Base-by-base conservation (phyloP, 2,113 vertebrate species). In the Poeciliopsis turrubarensis region DNA sequence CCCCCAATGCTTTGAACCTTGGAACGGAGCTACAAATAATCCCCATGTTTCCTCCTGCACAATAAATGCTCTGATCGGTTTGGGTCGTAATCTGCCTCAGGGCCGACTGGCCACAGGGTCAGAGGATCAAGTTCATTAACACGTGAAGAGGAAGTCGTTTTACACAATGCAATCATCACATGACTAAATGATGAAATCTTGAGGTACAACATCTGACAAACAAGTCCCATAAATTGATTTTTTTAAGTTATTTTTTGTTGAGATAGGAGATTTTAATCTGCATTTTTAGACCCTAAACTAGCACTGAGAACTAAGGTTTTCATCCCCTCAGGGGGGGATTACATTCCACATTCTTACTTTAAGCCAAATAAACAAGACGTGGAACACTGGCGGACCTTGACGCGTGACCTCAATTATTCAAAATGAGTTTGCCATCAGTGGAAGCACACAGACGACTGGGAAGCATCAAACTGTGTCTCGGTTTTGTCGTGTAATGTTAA, bases 11-110 rank as follows among this genome's bases (percentile, higher is more conserved):
- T 87, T 83, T 88, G 61, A 87, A 86, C 72, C 81, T 68, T 62
- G 63, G 67, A 74, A 68, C 32, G 60, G 68, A 81, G 77, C 60
- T 62, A 71, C 74, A 86, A 83, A 79, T 89, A 90, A 89, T 90
- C 88, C 84, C 44, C n/a, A 44, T n/a, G 78, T 85, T 88, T 86
- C 88, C 88, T 75, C 85, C 69, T 66, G 62, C 78, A 92, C 90
- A 93, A 89, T 90, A 80, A 72, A 70, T 2, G 41, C 79, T 83
- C 73, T 92, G 87, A 90, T 89, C 79, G 32, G 85, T 64, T 0
- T 31, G 60, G 79, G 81, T 66, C 82, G 87, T 90, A 89, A 89
- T 89, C 87, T 77, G 78, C 75, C 77, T 80, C 64, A 14, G 79
- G 79, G 67, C 71, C 29, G 78, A 47, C 70, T 66, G 77, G 60